These are phyloP conservation scores for Parapristionchus giblindavisi DNA, from an alignment of 2,888 invertebrate species.

Conservation along the genomic window DNA sequence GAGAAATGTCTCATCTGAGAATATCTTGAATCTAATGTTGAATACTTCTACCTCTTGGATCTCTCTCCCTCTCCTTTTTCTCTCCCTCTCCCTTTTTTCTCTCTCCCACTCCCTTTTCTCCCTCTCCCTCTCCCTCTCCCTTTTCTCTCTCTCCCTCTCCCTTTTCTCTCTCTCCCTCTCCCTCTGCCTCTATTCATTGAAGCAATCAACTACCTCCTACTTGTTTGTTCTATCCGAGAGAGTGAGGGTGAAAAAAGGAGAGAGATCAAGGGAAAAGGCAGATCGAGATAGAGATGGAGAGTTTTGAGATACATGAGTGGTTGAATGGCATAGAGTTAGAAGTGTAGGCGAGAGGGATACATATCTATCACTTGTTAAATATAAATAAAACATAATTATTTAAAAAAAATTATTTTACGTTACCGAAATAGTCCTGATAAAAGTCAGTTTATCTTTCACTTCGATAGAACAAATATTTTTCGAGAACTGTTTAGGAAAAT, in stretches of 20 bases:
- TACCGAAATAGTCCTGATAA: too few relatives aligned
- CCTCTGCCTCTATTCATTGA: not conserved
- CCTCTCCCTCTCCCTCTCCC: not conserved
- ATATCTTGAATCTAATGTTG: not conserved
- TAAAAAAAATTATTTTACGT: too few relatives aligned
- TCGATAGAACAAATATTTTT: too few relatives aligned
- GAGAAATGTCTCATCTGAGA: not conserved
- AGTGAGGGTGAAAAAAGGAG: slow-evolving; percentile 10
- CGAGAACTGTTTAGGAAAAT: too few relatives aligned
- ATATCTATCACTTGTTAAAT: too few relatives aligned
- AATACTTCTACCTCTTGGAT: not conserved
- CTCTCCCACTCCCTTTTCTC: slow-evolving; percentile 8
- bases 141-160: slow-evolving; percentile 1
- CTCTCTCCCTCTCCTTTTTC: slow-evolving; percentile 13
- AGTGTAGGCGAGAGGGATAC: too few relatives aligned
- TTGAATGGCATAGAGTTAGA: slow-evolving; percentile 2
- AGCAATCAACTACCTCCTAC: slow-evolving; percentile 3
- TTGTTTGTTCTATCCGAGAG: slow-evolving; percentile 27
- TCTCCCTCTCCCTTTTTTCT: not conserved
- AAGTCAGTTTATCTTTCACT: too few relatives aligned
- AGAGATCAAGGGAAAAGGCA: not conserved
- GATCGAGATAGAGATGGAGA: not conserved
- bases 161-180: not conserved
- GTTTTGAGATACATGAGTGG: slow-evolving; percentile 2
- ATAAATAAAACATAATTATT: too few relatives aligned